These are phyloP conservation scores for Parapsyche elsis DNA, from an alignment of 1,140 invertebrate genomes.

Conservation along the genomic window DNA sequence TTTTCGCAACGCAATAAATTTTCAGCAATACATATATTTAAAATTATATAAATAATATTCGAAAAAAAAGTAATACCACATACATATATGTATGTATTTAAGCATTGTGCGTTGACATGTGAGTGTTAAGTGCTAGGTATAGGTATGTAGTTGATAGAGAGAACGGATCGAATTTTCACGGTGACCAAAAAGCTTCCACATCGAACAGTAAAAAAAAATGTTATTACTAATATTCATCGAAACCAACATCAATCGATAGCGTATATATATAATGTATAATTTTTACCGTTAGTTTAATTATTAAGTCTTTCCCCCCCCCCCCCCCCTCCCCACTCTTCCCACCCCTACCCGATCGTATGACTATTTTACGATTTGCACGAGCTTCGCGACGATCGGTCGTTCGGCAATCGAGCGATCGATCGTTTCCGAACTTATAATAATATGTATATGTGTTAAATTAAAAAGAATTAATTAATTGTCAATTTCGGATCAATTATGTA, in stretches of 20 bases:
- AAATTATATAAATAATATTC: constrained; percentile 3
- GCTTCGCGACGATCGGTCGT: too few relatives aligned
- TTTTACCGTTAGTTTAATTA: neutral
- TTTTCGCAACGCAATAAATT: constrained; percentile 50
- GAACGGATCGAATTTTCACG: too few relatives aligned
- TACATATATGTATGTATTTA: neutral
- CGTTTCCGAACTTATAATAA: neutral
- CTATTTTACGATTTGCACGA: too few relatives aligned
- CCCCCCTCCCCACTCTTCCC: too few relatives aligned
- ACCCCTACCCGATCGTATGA: too few relatives aligned
- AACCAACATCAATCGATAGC: neutral
- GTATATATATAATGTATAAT: neutral
- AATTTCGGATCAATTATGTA: constrained; percentile 43
- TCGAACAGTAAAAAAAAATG: constrained; percentile 4
- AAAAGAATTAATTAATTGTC: constrained; percentile 24
- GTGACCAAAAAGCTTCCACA: constrained; percentile 6
- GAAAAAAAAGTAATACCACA: neutral
- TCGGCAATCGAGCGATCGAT: too few relatives aligned
- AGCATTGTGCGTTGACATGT: neutral
- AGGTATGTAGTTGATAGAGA: too few relatives aligned
- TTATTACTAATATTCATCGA: constrained; percentile 10
- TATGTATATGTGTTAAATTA: neutral
- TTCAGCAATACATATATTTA: constrained; percentile 39
- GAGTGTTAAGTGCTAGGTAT: neutral
- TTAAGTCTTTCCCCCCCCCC: neutral